A percentile compares a stretch with the other conserved stretches of the same genome.
These are phyloP conservation scores for Lasioglossum calceatum DNA, from an alignment of 2,888 invertebrate species.

Conservation along the genomic window DNA sequence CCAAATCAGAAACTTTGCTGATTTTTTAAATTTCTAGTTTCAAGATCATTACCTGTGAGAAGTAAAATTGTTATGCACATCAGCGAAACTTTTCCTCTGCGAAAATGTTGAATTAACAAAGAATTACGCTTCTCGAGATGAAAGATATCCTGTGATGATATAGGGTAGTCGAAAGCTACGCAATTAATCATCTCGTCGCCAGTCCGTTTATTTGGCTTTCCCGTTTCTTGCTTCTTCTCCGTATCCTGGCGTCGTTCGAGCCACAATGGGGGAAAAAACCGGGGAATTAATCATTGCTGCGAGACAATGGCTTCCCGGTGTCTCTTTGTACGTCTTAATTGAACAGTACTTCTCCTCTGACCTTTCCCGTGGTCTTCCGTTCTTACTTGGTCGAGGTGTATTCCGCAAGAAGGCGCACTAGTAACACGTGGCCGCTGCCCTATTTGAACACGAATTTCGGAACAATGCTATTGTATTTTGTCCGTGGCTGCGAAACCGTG, in stretches of 20 bases:
- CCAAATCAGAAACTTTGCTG: neutral
- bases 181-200: slow-evolving; percentile 24
- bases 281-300: slow-evolving; percentile 67
- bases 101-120: neutral
- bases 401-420: slow-evolving; percentile 22
- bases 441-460: slow-evolving; percentile 13
- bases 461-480: slow-evolving; percentile 1
- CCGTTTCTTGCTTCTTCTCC: slow-evolving; percentile 10
- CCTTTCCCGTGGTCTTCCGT: slow-evolving; percentile 28
- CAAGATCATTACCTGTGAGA: neutral
- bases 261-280: slow-evolving; percentile 40
- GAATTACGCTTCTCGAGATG: neutral
- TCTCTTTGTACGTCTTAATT: slow-evolving; percentile 65
- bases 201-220: neutral
- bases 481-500: neutral
- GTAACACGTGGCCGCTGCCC: neutral
- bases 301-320: slow-evolving; percentile 50
- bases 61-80: neutral
- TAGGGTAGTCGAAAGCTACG: neutral
- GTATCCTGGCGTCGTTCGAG: neutral
- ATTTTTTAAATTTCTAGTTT: neutral
- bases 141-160: neutral
- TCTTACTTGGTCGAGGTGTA: slow-evolving; percentile 9
- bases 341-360: slow-evolving; percentile 47
- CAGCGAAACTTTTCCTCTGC: neutral